Conservation (phyloP, 2,797 vertebrate genomes). For the Philypnodon macrostomus region DNA sequence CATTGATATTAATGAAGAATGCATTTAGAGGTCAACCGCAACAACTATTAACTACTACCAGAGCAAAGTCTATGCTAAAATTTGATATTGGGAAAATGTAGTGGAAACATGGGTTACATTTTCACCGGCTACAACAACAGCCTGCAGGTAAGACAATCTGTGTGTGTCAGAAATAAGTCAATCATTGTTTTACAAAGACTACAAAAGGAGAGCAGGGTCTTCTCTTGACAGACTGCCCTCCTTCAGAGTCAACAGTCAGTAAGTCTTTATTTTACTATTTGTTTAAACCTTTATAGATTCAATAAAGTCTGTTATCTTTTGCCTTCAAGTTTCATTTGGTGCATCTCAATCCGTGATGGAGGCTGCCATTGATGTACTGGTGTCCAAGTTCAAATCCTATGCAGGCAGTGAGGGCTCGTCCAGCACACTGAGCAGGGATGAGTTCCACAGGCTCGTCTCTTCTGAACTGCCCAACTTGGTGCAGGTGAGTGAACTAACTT, state of each 20-base stretch:
- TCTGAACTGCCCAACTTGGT: slow-evolving; percentile 65
- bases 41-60: slow-evolving; percentile 5
- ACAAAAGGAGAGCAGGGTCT: slow-evolving; percentile 5
- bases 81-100: slow-evolving; percentile 33
- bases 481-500: slow-evolving; percentile 63
- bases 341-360: slow-evolving; percentile 48
- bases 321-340: background rate
- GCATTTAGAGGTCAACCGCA: background rate
- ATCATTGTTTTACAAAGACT: slow-evolving; percentile 20
- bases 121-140: slow-evolving; percentile 15
- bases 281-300: too few relatives aligned
- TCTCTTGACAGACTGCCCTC: too few relatives aligned
- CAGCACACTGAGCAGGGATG: slow-evolving; percentile 66
- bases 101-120: slow-evolving; percentile 26
- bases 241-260: too few relatives aligned
- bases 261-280: too few relatives aligned
- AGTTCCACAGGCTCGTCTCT: slow-evolving; percentile 62
- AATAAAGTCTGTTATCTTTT: too few relatives aligned
- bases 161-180: slow-evolving; percentile 18
- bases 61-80: background rate
- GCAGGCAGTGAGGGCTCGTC: slow-evolving; percentile 62
- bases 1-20: too few relatives aligned
- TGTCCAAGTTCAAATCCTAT: slow-evolving; percentile 67
- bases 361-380: slow-evolving; percentile 63
- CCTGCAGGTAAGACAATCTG: slow-evolving; percentile 9